Evolutionary conservation across 2,888 invertebrate species (phyloP), one percentile per base, ranked within the genome.

Genomic region (Ichneumoninae sp.): DNA sequence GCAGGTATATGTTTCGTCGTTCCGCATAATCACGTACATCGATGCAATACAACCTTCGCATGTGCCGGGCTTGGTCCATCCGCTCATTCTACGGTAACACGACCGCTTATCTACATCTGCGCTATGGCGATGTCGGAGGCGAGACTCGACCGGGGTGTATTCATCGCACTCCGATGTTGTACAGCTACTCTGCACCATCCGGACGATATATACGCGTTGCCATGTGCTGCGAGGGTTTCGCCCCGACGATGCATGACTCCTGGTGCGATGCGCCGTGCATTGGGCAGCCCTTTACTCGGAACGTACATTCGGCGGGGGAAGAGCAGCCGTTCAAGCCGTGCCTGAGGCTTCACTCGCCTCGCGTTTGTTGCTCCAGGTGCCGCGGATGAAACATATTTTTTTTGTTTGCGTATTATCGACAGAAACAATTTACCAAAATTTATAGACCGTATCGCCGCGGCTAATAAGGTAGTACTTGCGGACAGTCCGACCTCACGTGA

Each of bases 61-160:
- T n/a, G 8, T 62, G 30, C n/a, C 1, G 72, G 44, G 19, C 26
- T 72, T 40, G 54, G 40, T 36, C 54, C 26, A 22, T 71, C 47
- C 44, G 8, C 60, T 19, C 72, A 72, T 72, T 72, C 60, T 30
- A n/a, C 44, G 30, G 52, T 30, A 60, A 60, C 60, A 47, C n/a
- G 72, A 72, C 44, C 44, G 44, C 71, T 72, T 72, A 60, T 72
- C 72, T 72, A 60, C 72, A 72, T 72, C 60, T 60, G 47, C 72
- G 44, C 72, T 16, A 7, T 57, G 57, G 40, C 36, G 54, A 44
- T 60, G 40, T 57, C 54, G 54, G 70, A 36, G 47, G 10, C 60
- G 33, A 60, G 26, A 44, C 60, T n/a, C 3, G 60, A 2, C 52
- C 26, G 30, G 30, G 57, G 22, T 36, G 36, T 71, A 71, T 71